phyloP scores from a whole-genome alignment of 2,113 vertebrate species.

The Heliornis fulica region DNA sequence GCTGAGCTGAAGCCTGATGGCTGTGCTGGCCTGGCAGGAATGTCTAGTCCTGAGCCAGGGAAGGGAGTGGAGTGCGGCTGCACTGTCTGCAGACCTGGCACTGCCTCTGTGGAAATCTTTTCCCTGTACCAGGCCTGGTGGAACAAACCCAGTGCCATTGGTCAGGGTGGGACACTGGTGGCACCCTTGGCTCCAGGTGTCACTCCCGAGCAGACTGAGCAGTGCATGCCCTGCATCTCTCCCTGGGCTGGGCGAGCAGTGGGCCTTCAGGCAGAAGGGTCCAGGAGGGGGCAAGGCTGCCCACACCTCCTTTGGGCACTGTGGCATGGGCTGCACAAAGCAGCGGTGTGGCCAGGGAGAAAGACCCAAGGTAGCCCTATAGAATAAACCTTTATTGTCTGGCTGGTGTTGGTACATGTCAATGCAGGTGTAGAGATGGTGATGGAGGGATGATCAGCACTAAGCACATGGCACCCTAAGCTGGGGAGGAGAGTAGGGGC shows the following conservation, averaged over 20 bases:
- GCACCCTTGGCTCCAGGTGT: background rate
- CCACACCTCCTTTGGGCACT: rapidly evolving
- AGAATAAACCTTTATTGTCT: constrained; percentile 57
- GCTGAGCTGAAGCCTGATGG: background rate
- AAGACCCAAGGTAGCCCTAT: background rate
- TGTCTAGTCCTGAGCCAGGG: background rate
- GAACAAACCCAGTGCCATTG: background rate
- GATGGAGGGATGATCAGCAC: background rate
- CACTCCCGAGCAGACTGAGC: background rate
- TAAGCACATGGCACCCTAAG: background rate
- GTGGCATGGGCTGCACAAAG: rapidly evolving
- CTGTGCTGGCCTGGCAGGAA: rapidly evolving
- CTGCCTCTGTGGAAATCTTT: background rate
- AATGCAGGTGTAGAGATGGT: background rate
- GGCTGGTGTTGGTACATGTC: constrained; percentile 34
- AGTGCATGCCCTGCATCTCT: rapidly evolving
- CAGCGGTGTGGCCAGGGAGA: background rate
- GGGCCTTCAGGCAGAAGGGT: background rate
- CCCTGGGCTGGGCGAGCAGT: rapidly evolving
- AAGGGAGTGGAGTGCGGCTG: background rate
- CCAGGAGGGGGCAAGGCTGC: background rate
- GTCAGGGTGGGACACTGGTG: background rate
- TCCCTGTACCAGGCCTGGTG: no score
- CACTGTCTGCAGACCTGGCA: background rate
- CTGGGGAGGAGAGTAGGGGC: background rate